These are phyloP conservation scores for Malurus alboscapulatus DNA, from an alignment of 2,113 vertebrate genomes.

Conservation along the genomic window DNA sequence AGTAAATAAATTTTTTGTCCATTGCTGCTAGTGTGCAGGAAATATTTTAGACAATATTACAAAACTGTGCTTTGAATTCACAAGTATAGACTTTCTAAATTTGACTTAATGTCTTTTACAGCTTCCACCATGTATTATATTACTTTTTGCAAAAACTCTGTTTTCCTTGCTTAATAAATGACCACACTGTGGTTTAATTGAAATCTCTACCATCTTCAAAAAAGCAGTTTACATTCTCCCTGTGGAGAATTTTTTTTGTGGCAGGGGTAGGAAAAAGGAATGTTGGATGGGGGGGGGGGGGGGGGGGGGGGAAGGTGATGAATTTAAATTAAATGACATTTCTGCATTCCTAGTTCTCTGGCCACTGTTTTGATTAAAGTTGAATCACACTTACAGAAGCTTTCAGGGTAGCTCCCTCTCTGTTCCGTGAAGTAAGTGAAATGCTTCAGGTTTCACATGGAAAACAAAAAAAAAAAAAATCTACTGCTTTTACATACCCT, in stretches of 20 bases:
- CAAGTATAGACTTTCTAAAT: slow-evolving; percentile 65
- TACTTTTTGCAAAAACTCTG: slow-evolving; percentile 47
- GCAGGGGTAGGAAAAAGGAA: background rate
- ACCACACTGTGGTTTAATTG: background rate
- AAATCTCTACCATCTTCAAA: background rate
- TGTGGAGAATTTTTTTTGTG: background rate
- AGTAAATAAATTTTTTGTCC: slow-evolving; percentile 47
- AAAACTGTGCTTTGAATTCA: slow-evolving; percentile 65
- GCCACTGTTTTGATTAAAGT: slow-evolving; percentile 54
- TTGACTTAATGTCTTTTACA: slow-evolving; percentile 71
- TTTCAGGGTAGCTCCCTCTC: background rate
- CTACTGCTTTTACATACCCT: background rate
- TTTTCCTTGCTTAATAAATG: slow-evolving; percentile 60
- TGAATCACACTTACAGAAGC: slow-evolving; percentile 45
- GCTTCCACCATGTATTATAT: slow-evolving; percentile 24
- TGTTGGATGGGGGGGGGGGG: background rate
- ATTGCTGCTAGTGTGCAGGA: slow-evolving; percentile 3
- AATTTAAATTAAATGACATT: background rate
- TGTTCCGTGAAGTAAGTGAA: slow-evolving; percentile 40
- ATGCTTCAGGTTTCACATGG: slow-evolving; percentile 44
- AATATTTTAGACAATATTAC: slow-evolving; percentile 54
- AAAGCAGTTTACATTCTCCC: background rate
- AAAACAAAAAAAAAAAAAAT: background rate
- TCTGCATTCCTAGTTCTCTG: slow-evolving; percentile 28
- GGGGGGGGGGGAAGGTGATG: accelerated